phyloP scores from a whole-genome alignment of 2,113 vertebrate genomes.

The Hylia prasina region DNA sequence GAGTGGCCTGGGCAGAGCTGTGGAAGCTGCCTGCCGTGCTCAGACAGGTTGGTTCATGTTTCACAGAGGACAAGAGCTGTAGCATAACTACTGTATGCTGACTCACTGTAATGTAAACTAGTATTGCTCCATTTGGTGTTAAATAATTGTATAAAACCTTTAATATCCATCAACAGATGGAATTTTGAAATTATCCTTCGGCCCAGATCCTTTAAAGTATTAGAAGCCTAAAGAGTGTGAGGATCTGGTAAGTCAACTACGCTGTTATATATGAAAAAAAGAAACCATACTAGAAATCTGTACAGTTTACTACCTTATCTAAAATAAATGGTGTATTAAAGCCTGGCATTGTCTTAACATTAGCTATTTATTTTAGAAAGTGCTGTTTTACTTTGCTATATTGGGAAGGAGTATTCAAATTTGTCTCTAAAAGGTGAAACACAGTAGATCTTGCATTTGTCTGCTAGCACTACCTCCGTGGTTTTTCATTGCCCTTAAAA shows the following conservation, averaged over 20 bases:
- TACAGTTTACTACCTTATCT: background rate
- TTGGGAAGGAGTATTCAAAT: background rate
- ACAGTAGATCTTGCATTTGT: background rate
- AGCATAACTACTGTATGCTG: background rate
- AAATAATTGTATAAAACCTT: background rate
- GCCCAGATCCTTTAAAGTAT: background rate
- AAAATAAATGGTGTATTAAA: conserved; percentile 27
- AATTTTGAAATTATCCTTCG: background rate
- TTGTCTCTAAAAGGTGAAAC: background rate
- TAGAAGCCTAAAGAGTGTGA: background rate
- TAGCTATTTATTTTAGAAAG: background rate
- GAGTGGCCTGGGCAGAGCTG: background rate
- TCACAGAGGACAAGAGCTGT: background rate
- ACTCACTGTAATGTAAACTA: background rate
- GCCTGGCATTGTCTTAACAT: background rate
- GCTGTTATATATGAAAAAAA: background rate
- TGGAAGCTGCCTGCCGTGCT: background rate
- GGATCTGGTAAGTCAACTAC: background rate
- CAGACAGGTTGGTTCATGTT: background rate
- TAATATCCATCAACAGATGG: background rate
- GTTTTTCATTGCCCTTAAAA: background rate
- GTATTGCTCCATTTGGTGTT: background rate
- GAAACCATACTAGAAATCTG: background rate
- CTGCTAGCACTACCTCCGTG: background rate
- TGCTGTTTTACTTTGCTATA: background rate